Evolutionary conservation across 2,888 invertebrate species (phyloP).

Genomic region (Ganaspis brasiliensis): DNA sequence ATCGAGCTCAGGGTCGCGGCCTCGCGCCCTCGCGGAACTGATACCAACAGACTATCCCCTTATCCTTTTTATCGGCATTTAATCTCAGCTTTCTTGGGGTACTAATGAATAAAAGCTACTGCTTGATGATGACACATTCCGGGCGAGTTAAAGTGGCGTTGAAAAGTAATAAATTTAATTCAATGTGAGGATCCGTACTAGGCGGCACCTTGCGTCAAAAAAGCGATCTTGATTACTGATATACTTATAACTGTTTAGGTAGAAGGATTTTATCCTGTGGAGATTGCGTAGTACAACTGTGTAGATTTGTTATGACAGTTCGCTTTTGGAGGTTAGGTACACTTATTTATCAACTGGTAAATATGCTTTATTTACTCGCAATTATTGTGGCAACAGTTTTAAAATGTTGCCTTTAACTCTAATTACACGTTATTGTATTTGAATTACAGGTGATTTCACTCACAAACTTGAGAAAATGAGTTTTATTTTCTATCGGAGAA

Average conservation of each 20-base stretch:
- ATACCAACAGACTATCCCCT: conserved; percentile 12
- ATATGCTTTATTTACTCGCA: no score
- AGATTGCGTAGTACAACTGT: conserved; percentile 18
- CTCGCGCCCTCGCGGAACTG: conserved; percentile 32
- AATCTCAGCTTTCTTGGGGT: conserved; percentile 27
- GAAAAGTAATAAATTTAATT: neutral
- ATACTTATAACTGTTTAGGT: conserved; percentile 9
- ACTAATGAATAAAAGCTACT: neutral
- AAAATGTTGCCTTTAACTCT: no score
- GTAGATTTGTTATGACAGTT: neutral
- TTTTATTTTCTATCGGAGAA: no score
- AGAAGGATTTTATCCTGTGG: conserved; percentile 19
- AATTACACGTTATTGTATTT: no score
- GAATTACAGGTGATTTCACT: no score
- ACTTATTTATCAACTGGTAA: no score
- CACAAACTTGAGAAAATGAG: no score
- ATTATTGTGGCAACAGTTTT: no score
- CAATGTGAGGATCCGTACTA: neutral
- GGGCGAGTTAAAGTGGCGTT: neutral
- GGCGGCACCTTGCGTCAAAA: conserved; percentile 35
- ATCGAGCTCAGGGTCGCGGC: conserved; percentile 43
- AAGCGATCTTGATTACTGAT: conserved; percentile 16
- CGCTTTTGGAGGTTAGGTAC: neutral
- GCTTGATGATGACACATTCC: neutral
- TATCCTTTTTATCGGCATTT: conserved; percentile 29